A percentile compares a stretch with the other conserved stretches of the same genome.
Evolutionary conservation across 2,797 vertebrate species (phyloP).

Genomic region (Pitangus sulphuratus): DNA sequence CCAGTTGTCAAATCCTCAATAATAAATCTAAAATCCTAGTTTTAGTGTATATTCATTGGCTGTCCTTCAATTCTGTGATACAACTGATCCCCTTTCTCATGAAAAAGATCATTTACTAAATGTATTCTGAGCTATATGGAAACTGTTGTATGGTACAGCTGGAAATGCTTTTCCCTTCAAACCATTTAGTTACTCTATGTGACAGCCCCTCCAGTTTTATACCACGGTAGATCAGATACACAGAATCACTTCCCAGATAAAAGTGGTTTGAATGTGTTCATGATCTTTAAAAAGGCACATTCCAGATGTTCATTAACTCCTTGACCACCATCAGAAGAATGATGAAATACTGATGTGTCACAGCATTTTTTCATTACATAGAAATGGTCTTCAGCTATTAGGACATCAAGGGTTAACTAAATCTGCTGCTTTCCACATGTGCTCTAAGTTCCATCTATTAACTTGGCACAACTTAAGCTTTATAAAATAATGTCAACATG

Average conservation of each 20-base stretch:
- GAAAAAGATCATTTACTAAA: background rate
- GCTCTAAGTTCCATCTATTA: background rate
- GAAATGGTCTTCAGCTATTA: background rate
- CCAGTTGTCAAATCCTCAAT: background rate
- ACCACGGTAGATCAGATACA: constrained; percentile 12
- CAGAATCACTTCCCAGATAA: constrained; percentile 13
- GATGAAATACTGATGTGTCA: background rate
- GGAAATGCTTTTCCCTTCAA: constrained; percentile 53
- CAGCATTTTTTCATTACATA: background rate
- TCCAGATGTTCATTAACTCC: constrained; percentile 48
- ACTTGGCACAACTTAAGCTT: constrained; percentile 1
- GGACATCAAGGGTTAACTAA: background rate
- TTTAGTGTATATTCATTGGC: background rate
- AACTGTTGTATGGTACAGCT: constrained; percentile 28
- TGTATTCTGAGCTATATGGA: background rate
- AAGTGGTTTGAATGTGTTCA: constrained; percentile 17
- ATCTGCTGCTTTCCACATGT: background rate
- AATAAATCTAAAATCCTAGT: background rate
- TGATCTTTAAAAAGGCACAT: constrained; percentile 2
- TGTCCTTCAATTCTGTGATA: background rate
- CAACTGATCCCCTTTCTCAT: background rate
- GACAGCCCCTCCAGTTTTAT: constrained; percentile 34
- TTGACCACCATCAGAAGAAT: background rate
- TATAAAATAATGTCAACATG: background rate
- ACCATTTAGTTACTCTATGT: background rate